Conservation (phyloP, 2,113 vertebrate genomes). For the Entomyzon cyanotis region DNA sequence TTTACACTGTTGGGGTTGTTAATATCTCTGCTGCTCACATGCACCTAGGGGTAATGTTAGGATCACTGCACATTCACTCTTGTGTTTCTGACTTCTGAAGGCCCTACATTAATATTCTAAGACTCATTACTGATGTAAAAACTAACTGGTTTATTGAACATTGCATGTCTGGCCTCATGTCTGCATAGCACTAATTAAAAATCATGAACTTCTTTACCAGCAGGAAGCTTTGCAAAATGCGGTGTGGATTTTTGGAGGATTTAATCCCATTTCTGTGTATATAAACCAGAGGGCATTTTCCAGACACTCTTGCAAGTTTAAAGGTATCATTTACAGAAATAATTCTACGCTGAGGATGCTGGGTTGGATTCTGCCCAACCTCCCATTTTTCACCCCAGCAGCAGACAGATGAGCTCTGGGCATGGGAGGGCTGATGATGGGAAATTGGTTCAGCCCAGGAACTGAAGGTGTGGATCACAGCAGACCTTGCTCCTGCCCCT, state of each 20-base stretch:
- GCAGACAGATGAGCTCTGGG: not conserved
- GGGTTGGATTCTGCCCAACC: not conserved
- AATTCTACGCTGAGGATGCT: not conserved
- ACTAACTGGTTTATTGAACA: constrained; percentile 70
- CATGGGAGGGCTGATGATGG: not conserved
- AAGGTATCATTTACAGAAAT: not conserved
- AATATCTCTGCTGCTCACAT: constrained; percentile 26
- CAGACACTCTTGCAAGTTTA: not conserved
- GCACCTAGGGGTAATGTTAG: constrained; percentile 40
- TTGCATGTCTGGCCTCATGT: constrained; percentile 59
- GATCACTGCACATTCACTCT: constrained; percentile 41
- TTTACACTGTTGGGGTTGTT: constrained; percentile 11
- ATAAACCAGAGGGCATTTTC: not conserved
- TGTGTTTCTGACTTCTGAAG: constrained; percentile 58
- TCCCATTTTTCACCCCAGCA: not conserved
- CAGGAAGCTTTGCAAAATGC: constrained; percentile 24
- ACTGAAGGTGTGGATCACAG: not conserved
- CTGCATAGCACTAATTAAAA: constrained; percentile 69
- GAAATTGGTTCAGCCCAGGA: not conserved
- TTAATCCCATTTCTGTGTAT: not conserved
- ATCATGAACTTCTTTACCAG: constrained; percentile 51
- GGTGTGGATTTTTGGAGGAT: constrained; percentile 46
- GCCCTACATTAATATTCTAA: constrained; percentile 66
- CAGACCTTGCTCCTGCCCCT: not conserved
- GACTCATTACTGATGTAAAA: constrained; percentile 66